phyloP scores from a whole-genome alignment of 2,888 invertebrate genomes.

The Chrysomela aeneicollis region DNA sequence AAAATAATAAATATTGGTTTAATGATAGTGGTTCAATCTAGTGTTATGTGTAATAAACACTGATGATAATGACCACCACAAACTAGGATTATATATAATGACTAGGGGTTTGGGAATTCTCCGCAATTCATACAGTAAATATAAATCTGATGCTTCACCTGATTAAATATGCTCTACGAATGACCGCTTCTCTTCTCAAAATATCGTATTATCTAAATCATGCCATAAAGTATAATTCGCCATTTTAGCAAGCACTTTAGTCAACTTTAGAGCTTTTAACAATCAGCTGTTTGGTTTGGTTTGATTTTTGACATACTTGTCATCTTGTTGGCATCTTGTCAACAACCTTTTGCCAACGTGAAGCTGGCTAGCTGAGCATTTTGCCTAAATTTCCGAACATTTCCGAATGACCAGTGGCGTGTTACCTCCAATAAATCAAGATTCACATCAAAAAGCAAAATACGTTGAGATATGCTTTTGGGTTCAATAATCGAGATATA shows the following conservation, averaged over 20 bases:
- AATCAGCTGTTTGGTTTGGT: slow-evolving; percentile 56
- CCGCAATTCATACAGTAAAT: not conserved
- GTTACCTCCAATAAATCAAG: too few relatives aligned
- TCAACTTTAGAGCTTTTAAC: too few relatives aligned
- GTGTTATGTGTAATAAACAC: slow-evolving; percentile 42
- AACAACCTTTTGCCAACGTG: too few relatives aligned
- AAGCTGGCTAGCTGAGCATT: too few relatives aligned
- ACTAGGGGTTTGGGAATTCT: not conserved
- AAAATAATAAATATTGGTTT: slow-evolving; percentile 35
- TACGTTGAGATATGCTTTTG: too few relatives aligned
- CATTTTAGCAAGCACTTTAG: slow-evolving; percentile 50
- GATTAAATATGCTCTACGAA: slow-evolving; percentile 32
- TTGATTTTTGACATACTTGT: slow-evolving; percentile 20
- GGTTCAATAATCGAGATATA: too few relatives aligned
- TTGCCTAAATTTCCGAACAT: too few relatives aligned
- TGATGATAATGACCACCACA: slow-evolving; percentile 32
- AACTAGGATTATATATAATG: slow-evolving; percentile 26
- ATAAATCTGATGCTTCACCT: slow-evolving; percentile 31
- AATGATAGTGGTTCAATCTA: slow-evolving; percentile 44
- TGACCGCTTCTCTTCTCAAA: slow-evolving; percentile 53
- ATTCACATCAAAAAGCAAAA: too few relatives aligned
- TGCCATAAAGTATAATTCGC: slow-evolving; percentile 49
- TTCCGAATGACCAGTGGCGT: too few relatives aligned
- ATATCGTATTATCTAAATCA: slow-evolving; percentile 47
- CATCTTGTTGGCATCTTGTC: too few relatives aligned